phyloP scores from a whole-genome alignment of 2,888 invertebrate genomes.

The Heliconius erato region DNA sequence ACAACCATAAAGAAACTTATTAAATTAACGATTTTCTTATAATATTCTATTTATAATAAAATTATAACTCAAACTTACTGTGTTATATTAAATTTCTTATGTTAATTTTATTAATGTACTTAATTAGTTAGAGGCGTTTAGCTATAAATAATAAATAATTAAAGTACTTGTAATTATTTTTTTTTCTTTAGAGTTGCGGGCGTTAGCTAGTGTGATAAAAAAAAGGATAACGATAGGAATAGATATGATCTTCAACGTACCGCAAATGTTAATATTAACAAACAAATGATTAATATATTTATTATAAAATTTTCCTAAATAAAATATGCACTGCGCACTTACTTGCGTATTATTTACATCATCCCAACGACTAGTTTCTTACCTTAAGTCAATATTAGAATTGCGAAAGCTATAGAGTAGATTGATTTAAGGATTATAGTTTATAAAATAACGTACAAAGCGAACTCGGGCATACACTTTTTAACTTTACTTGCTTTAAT shows the following conservation, averaged over 20 bases:
- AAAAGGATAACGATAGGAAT: background rate
- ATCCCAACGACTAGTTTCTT: conserved; percentile 67
- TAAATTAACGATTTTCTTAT: no score
- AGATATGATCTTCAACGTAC: background rate
- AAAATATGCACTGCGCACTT: conserved; percentile 1
- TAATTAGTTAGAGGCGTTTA: no score
- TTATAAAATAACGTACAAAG: background rate
- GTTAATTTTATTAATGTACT: no score
- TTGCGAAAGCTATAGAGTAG: conserved; percentile 60
- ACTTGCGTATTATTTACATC: conserved; percentile 35
- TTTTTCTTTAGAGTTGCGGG: background rate
- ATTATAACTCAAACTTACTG: no score
- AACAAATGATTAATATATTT: background rate
- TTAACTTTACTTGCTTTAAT: background rate
- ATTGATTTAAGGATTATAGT: background rate
- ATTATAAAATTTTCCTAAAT: conserved; percentile 1
- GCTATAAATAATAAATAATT: no score
- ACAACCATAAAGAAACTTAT: no score
- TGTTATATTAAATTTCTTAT: no score
- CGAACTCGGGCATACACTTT: background rate
- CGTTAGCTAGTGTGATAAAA: background rate
- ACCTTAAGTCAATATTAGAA: conserved; percentile 68
- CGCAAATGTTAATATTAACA: background rate
- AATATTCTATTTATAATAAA: no score
- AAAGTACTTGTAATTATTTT: no score